phyloP scores from a whole-genome alignment of 2,113 vertebrate species.

The Rhadina sibilatrix region DNA sequence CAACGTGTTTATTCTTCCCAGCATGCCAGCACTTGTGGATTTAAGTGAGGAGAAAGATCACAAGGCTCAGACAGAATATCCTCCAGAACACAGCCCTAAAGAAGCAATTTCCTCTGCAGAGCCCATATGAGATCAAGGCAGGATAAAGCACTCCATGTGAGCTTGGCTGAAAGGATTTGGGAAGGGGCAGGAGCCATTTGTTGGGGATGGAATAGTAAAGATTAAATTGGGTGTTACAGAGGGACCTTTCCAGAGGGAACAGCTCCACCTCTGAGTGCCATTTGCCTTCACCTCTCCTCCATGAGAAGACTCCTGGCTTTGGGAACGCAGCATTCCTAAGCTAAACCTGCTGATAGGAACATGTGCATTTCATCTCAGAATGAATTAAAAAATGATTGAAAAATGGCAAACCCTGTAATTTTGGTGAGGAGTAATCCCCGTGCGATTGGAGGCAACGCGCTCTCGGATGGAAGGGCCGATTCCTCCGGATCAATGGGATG shows the following conservation, averaged over 20 bases:
- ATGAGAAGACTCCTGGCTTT: neutral
- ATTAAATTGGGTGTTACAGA: neutral
- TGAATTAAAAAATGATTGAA: neutral
- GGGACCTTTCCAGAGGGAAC: neutral
- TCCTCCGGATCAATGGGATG: neutral
- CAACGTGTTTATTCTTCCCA: neutral
- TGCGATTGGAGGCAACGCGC: neutral
- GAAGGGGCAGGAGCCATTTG: neutral
- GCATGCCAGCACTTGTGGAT: neutral
- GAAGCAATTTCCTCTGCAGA: neutral
- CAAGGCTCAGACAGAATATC: neutral
- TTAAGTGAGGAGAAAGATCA: neutral
- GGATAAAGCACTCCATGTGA: neutral
- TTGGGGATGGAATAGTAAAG: neutral
- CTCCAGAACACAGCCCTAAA: neutral
- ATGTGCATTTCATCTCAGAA: neutral
- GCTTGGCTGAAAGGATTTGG: neutral
- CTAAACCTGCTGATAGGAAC: neutral
- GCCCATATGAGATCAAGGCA: neutral
- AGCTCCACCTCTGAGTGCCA: neutral
- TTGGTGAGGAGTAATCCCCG: neutral
- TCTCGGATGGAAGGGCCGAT: neutral
- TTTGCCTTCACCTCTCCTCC: neutral
- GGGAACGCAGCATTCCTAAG: neutral
- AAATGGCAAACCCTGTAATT: neutral